Percentiles rank a stretch among this genome's conserved stretches.
phyloP scores from a whole-genome alignment of 2,113 vertebrate genomes.

The Caloenas nicobarica region DNA sequence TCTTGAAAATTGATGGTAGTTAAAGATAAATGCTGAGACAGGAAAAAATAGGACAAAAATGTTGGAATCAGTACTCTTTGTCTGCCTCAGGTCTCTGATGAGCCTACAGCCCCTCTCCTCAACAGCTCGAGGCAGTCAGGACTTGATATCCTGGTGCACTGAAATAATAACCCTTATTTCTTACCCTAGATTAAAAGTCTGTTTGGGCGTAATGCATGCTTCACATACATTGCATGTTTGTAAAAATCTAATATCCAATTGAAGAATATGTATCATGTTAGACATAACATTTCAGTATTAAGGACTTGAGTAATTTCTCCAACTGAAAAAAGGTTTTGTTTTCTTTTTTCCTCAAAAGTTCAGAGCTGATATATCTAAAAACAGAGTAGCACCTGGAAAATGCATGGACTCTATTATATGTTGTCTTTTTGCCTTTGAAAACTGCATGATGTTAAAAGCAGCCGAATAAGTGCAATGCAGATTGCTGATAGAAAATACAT shows the following conservation, averaged over 20 bases:
- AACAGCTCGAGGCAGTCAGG: not conserved
- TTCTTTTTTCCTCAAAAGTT: not conserved
- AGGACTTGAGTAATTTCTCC: not conserved
- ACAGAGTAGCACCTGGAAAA: not conserved
- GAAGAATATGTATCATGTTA: not conserved
- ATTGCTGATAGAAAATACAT: not conserved
- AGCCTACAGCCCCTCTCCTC: not conserved
- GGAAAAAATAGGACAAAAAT: not conserved
- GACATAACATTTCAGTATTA: not conserved
- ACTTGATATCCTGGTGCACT: not conserved
- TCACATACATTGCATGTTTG: not conserved
- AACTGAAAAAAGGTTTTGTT: not conserved
- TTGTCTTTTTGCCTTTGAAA: not conserved
- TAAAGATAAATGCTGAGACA: not conserved
- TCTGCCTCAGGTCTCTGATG: not conserved
- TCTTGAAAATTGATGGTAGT: slow-evolving; percentile 6
- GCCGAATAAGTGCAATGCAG: not conserved
- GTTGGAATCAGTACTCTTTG: not conserved
- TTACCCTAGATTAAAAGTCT: not conserved
- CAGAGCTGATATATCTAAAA: not conserved
- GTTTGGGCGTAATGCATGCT: not conserved
- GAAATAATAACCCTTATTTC: not conserved
- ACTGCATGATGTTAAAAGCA: not conserved
- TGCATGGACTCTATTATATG: not conserved
- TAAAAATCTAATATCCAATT: not conserved